A percentile compares a stretch with the other conserved stretches of the same genome.
phyloP scores from a whole-genome alignment of 2,113 vertebrate genomes.

The Tragelaphus strepsiceros region DNA sequence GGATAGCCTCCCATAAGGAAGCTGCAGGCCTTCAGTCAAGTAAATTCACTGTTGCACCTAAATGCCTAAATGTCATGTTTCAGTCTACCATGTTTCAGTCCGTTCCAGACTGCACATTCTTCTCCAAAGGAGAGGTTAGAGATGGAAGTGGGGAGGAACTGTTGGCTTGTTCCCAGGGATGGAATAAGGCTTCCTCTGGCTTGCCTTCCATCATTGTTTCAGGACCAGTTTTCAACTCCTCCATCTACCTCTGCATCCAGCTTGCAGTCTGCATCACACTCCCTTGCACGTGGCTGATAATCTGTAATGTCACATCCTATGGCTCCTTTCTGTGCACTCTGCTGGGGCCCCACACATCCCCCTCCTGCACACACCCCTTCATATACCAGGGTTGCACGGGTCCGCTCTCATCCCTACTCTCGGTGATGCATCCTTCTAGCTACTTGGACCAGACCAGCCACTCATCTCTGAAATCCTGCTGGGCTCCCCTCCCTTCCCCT shows the following conservation, averaged over 20 bases:
- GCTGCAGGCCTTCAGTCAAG: neutral
- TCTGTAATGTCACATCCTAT: too few relatives aligned
- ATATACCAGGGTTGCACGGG: neutral
- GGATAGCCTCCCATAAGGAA: neutral
- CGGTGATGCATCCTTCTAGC: neutral
- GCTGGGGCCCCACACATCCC: fast-evolving
- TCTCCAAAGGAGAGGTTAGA: neutral
- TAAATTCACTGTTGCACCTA: neutral
- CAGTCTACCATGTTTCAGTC: neutral
- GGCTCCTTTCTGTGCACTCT: neutral
- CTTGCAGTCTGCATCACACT: neutral
- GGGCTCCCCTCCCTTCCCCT: neutral
- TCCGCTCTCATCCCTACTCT: too few relatives aligned
- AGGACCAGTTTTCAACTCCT: neutral
- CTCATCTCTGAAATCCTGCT: neutral
- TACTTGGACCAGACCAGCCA: neutral
- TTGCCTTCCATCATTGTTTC: neutral
- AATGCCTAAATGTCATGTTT: neutral
- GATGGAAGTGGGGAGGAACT: neutral
- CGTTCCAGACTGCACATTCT: neutral
- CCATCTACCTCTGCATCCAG: too few relatives aligned
- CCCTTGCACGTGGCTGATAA: neutral
- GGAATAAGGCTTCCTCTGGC: neutral
- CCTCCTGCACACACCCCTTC: neutral
- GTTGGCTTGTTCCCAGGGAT: neutral